Base-by-base conservation (phyloP, 2,113 vertebrate species). In the Alethe diademata region DNA sequence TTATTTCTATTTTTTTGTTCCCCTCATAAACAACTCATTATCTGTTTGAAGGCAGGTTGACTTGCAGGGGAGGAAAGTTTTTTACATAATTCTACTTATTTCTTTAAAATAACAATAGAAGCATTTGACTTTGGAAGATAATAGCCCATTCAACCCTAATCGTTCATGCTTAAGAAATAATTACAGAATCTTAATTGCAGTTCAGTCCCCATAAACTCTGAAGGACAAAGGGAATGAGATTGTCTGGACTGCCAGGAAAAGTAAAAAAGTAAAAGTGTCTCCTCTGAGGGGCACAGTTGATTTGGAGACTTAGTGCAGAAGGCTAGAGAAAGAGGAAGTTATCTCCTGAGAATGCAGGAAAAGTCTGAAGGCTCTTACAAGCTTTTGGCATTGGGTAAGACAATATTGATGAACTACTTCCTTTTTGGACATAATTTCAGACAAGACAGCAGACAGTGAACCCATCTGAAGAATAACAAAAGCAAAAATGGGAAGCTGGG, bases 1-100 rank as follows among this genome's bases (percentile, higher is more conserved):
- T 93, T 71, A 9, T 48, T 29, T 56, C 12, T 73, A 48, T 60
- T 70, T 57, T 57, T 86, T 36, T 54, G 14, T 12, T 14, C n/a
- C 6, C 5, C 3, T 91, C 10, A 45, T 64, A 76, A 93, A 90
- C n/a, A 90, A 70, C 11, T 87, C n/a, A 64, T 89, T 92, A 71
- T 92, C 88, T 94, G 29, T 75, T 86, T 92, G 75, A 93, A 83
- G 78, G 12, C 54, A 92, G 35, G n/a, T 35, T 88, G 84, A 66
- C 26, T 65, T 80, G 60, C 92, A 66, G 19, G 42, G 28, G 11
- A 92, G 35, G 56, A 74, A 89, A 51, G 5, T 64, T 90, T 90
- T 91, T 58, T 50, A 78, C 54, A 89, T 65, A 88, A 67, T 57
- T 70, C 40, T 60, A 66, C 38, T 88, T 81, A 67, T 35, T 58